Percentiles rank a stretch among this genome's conserved stretches.
Conservation (phyloP, 2,888 invertebrate species). For the Flexamia atlantica region DNA sequence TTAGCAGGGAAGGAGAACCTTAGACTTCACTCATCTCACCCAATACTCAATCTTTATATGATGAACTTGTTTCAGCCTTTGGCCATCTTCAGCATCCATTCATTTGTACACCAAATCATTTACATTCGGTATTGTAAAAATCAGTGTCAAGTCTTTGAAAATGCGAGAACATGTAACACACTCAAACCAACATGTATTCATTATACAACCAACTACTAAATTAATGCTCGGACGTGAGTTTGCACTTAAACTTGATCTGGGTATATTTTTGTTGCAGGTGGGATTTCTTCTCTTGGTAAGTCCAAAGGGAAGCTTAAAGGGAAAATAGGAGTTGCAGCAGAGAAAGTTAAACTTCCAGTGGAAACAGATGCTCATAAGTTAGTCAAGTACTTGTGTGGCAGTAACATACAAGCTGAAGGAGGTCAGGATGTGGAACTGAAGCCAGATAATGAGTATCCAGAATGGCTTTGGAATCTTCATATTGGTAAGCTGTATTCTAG, state of each 20-base stretch:
- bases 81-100: too few relatives aligned
- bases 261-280: constrained; percentile 62
- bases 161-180: too few relatives aligned
- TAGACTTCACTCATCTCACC: too few relatives aligned
- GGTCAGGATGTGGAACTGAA: constrained; percentile 88
- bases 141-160: too few relatives aligned
- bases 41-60: too few relatives aligned
- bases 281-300: constrained; percentile 71
- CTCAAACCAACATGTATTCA: too few relatives aligned
- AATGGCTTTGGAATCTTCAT: constrained; percentile 92
- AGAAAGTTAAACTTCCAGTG: constrained; percentile 87
- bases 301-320: constrained; percentile 80
- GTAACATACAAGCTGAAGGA: constrained; percentile 86
- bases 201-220: too few relatives aligned
- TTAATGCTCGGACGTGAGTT: too few relatives aligned
- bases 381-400: constrained; percentile 89
- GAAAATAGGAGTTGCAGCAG: constrained; percentile 80
- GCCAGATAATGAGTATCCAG: constrained; percentile 91
- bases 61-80: too few relatives aligned
- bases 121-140: too few relatives aligned
- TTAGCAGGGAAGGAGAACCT: too few relatives aligned
- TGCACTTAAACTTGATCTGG: background rate
- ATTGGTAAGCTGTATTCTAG: constrained; percentile 75
- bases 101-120: too few relatives aligned
- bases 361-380: constrained; percentile 90